Evolutionary conservation across 2,888 invertebrate species (phyloP).

Genomic region (Ischnura elegans): DNA sequence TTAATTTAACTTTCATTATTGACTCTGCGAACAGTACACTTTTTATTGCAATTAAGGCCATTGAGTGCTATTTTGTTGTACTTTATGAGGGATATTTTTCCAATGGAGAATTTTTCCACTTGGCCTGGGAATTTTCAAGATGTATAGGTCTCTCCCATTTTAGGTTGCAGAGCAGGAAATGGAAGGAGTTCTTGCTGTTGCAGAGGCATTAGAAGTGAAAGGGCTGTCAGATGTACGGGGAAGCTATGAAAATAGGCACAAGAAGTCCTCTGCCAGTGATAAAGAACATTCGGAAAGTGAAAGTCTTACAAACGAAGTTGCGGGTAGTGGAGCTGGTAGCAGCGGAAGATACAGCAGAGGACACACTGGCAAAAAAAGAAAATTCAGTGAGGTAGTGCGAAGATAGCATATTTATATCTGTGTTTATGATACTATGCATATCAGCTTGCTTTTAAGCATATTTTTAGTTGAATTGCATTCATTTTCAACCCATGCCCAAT

Average conservation of each 20-base stretch:
- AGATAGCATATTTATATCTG: no score
- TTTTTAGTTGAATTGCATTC: no score
- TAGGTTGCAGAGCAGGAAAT: conserved; percentile 77
- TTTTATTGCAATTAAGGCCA: no score
- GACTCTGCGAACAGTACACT: no score
- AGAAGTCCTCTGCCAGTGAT: neutral
- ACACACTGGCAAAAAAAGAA: neutral
- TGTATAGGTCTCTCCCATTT: neutral
- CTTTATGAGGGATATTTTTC: no score
- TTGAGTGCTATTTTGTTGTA: neutral
- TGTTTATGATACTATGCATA: no score
- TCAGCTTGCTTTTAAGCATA: no score
- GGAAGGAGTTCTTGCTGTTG: conserved; percentile 77
- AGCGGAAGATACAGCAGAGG: neutral
- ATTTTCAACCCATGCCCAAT: no score
- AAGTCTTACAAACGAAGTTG: neutral
- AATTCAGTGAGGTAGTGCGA: conserved; percentile 23
- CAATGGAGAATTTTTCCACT: no score
- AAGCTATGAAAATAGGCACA: conserved; percentile 74
- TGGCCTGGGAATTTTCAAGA: neutral
- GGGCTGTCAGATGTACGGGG: conserved; percentile 77
- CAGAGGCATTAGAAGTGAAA: conserved; percentile 78
- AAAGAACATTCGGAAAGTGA: neutral
- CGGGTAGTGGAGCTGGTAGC: neutral
- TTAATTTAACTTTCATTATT: no score